phyloP scores from a whole-genome alignment of 2,888 invertebrate genomes.

The Drosophila eohydei region DNA sequence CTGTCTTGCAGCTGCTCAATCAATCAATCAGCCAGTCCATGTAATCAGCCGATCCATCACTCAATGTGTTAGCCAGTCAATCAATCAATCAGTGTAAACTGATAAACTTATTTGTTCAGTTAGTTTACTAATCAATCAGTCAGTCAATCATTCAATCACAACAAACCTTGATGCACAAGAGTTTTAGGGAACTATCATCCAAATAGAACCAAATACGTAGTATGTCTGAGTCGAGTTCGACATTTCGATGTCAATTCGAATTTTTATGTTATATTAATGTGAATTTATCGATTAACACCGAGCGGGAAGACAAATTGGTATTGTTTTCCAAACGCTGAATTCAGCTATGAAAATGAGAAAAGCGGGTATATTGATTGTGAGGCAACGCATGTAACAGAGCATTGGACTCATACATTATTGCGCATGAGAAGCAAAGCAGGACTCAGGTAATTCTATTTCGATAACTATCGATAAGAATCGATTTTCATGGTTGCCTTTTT shows the following conservation, averaged over 20 bases:
- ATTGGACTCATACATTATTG: not conserved
- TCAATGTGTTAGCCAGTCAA: not conserved
- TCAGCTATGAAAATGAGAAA: not conserved
- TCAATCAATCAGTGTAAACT: not conserved
- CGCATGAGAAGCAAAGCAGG: not conserved
- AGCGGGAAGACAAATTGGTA: constrained; percentile 7
- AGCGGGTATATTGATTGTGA: not conserved
- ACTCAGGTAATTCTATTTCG: not conserved
- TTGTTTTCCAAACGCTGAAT: not conserved
- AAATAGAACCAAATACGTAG: not conserved
- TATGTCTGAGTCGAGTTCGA: not conserved
- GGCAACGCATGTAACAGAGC: not conserved
- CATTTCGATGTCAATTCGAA: not conserved
- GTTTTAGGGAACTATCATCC: no score
- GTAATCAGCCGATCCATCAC: not conserved
- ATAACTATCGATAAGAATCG: not conserved
- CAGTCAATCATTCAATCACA: not conserved
- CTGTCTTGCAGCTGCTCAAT: not conserved
- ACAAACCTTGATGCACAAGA: not conserved
- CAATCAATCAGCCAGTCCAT: not conserved
- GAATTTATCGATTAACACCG: constrained; percentile 5
- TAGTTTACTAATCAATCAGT: not conserved
- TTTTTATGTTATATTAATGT: not conserved
- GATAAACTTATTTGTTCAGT: not conserved
- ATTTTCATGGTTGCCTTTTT: no score